A percentile compares a stretch with the other conserved stretches of the same genome.
Conservation (phyloP, 2,888 invertebrate genomes). For the Ornithoptera priamus region DNA sequence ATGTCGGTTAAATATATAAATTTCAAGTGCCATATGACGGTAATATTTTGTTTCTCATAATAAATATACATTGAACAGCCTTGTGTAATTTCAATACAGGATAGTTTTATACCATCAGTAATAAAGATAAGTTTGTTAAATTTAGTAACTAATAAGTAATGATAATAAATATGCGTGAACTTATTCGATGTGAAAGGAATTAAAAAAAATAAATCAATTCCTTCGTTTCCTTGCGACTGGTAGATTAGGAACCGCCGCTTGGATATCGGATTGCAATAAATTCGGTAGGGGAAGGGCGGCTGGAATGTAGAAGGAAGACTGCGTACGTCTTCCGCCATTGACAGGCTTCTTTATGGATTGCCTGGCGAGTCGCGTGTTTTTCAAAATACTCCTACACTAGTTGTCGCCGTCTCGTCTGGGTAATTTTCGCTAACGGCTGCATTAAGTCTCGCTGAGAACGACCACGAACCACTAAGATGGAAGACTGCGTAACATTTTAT, state of each 20-base stretch:
- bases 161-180: too few relatives aligned
- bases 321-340: constrained; percentile 57
- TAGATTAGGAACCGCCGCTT: constrained; percentile 21
- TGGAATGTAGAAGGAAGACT: constrained; percentile 38
- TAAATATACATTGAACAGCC: too few relatives aligned
- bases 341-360: constrained; percentile 50
- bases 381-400: constrained; percentile 19
- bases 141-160: background rate
- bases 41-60: too few relatives aligned
- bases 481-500: background rate
- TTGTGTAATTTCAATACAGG: too few relatives aligned
- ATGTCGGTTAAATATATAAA: too few relatives aligned
- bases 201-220: constrained; percentile 7
- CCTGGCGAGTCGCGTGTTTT: constrained; percentile 10
- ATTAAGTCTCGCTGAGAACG: constrained; percentile 7
- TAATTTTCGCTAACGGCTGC: constrained; percentile 12
- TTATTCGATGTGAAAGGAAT: background rate
- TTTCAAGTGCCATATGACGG: too few relatives aligned
- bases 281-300: constrained; percentile 47
- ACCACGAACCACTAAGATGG: background rate
- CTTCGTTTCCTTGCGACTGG: background rate
- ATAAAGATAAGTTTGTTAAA: background rate
- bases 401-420: constrained; percentile 12
- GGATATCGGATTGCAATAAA: constrained; percentile 73
- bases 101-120: background rate